Percentiles rank a stretch among this genome's conserved stretches.
phyloP scores from a whole-genome alignment of 2,113 vertebrate genomes.

The Callospermophilus lateralis region DNA sequence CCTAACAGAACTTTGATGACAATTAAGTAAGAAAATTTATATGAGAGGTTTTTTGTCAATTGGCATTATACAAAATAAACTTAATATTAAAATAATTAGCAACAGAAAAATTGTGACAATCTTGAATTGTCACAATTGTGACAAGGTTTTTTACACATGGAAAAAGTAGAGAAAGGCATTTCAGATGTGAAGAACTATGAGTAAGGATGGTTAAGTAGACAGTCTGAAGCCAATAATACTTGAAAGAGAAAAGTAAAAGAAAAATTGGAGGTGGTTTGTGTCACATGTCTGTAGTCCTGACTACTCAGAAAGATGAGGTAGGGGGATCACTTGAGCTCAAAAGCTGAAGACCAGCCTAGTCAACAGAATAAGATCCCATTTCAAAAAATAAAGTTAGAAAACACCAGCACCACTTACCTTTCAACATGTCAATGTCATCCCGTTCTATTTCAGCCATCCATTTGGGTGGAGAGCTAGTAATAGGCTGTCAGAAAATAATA shows the following conservation, averaged over 20 bases:
- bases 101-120: slow-evolving; percentile 39
- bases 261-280: background rate
- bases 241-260: background rate
- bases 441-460: slow-evolving; percentile 99
- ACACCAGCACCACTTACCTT: slow-evolving; percentile 89
- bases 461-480: slow-evolving; percentile 96
- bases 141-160: slow-evolving; percentile 1
- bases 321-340: background rate
- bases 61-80: slow-evolving; percentile 48
- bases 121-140: background rate
- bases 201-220: background rate
- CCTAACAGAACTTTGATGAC: background rate
- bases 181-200: slow-evolving; percentile 42
- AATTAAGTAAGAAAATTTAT: slow-evolving; percentile 55
- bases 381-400: background rate
- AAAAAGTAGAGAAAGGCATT: slow-evolving; percentile 29
- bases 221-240: background rate
- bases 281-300: background rate
- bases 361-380: background rate
- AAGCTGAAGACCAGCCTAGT: background rate
- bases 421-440: slow-evolving; percentile 99
- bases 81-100: slow-evolving; percentile 20
- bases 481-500: slow-evolving; percentile 90
- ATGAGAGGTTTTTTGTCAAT: slow-evolving; percentile 3
- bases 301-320: background rate